phyloP scores from a whole-genome alignment of 2,888 invertebrate genomes.

The Andrena haemorrhoa region DNA sequence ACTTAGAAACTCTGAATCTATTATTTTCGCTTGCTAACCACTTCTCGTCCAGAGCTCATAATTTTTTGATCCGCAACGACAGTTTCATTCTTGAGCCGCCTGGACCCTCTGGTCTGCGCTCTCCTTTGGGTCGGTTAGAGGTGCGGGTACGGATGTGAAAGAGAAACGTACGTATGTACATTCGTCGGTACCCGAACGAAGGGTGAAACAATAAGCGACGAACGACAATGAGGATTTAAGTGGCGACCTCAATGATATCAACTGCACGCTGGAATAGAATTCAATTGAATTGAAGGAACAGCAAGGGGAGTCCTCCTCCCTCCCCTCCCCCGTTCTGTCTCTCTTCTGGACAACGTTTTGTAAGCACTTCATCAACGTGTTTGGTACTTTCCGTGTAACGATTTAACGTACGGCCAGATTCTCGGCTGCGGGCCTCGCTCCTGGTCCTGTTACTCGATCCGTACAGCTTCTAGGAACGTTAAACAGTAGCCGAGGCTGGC shows the following conservation, averaged over 20 bases:
- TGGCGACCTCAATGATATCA: constrained; percentile 85
- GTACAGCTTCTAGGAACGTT: background rate
- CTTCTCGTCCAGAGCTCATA: constrained; percentile 12
- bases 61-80: constrained; percentile 52
- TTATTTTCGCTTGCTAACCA: constrained; percentile 1
- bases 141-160: constrained; percentile 78
- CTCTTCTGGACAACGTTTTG: constrained; percentile 75
- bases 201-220: constrained; percentile 85
- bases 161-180: constrained; percentile 79
- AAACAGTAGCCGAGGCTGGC: background rate
- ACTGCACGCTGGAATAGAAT: constrained; percentile 84
- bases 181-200: constrained; percentile 80
- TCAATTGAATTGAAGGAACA: constrained; percentile 84
- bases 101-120: constrained; percentile 61
- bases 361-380: constrained; percentile 73
- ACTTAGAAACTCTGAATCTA: background rate
- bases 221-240: constrained; percentile 85
- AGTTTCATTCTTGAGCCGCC: constrained; percentile 66
- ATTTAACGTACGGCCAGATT: constrained; percentile 42
- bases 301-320: constrained; percentile 76
- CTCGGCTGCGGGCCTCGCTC: constrained; percentile 19
- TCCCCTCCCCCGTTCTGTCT: constrained; percentile 64
- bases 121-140: constrained; percentile 71
- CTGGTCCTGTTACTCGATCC: background rate
- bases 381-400: constrained; percentile 66